A percentile compares a stretch with the other conserved stretches of the same genome.
Evolutionary conservation across 2,888 invertebrate species (phyloP).

Genomic region (Laspeyria flexula): DNA sequence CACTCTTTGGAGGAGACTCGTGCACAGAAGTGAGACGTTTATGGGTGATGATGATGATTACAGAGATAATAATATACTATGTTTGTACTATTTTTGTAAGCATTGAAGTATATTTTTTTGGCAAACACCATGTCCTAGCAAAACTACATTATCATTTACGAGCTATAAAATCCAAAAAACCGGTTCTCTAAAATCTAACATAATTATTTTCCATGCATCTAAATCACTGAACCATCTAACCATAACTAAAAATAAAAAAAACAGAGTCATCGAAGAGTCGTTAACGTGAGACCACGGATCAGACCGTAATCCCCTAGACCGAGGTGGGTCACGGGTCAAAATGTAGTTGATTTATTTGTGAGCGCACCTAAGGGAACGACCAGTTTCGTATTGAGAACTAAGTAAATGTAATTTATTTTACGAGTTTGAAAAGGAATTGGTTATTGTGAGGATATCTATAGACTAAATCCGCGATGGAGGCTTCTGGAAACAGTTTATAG

Average conservation of each 20-base stretch:
- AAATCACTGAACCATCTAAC: conserved; percentile 23
- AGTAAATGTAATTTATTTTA: conserved; percentile 13
- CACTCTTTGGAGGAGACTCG: no score
- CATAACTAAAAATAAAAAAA: conserved; percentile 47
- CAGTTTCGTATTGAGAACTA: conserved; percentile 22
- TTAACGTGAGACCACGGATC: conserved; percentile 54
- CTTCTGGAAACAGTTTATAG: not conserved
- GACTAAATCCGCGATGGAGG: not conserved
- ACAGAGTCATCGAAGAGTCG: conserved; percentile 64
- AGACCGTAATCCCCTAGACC: conserved; percentile 52
- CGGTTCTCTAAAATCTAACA: not conserved
- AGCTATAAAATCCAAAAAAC: not conserved
- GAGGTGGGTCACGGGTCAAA: conserved; percentile 68
- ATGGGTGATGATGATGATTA: no score
- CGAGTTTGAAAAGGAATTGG: not conserved
- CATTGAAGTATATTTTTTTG: no score
- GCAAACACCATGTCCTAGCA: no score
- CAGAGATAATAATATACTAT: no score
- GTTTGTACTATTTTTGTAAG: no score
- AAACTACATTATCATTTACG: no score
- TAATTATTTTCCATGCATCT: conserved; percentile 8
- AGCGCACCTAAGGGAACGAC: conserved; percentile 22
- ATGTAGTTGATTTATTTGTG: conserved; percentile 70
- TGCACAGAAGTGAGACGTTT: no score
- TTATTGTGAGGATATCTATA: not conserved